These are phyloP conservation scores for Alviniconcha marisindica DNA, from an alignment of 1,140 invertebrate genomes.

Conservation along the genomic window DNA sequence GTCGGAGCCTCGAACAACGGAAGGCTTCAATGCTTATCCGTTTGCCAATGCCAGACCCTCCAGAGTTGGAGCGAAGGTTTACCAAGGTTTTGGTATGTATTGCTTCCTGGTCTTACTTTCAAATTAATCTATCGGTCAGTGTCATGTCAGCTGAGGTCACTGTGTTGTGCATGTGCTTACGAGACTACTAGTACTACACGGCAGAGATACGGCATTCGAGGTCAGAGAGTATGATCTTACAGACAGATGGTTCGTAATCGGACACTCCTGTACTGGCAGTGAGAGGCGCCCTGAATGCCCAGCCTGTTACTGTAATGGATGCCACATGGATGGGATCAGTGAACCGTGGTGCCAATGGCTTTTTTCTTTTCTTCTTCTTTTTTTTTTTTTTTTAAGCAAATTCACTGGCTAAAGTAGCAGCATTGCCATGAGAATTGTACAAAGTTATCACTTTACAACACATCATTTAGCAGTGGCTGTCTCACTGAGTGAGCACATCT, in stretches of 20 bases:
- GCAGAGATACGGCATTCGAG: background rate
- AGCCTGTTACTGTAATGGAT: background rate
- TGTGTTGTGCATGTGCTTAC: no score
- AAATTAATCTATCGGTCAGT: no score
- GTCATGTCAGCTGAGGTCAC: background rate
- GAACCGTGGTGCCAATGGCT: background rate
- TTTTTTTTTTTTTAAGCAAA: no score
- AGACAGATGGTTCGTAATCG: conserved; percentile 14
- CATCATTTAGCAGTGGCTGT: no score
- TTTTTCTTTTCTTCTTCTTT: no score
- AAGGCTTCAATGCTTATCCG: conserved; percentile 71
- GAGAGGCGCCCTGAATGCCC: background rate
- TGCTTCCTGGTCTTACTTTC: background rate
- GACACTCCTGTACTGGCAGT: conserved; percentile 9
- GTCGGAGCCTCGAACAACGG: conserved; percentile 61
- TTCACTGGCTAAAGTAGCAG: no score
- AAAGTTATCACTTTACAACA: no score
- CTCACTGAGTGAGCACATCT: no score
- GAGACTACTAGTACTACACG: no score
- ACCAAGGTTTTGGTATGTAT: conserved; percentile 95
- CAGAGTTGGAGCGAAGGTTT: conserved; percentile 92
- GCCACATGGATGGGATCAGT: background rate
- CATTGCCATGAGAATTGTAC: no score
- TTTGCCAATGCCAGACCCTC: conserved; percentile 89
- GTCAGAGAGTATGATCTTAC: conserved; percentile 24